Conservation (phyloP, 2,888 invertebrate genomes). For the Nomada goodeniana region DNA sequence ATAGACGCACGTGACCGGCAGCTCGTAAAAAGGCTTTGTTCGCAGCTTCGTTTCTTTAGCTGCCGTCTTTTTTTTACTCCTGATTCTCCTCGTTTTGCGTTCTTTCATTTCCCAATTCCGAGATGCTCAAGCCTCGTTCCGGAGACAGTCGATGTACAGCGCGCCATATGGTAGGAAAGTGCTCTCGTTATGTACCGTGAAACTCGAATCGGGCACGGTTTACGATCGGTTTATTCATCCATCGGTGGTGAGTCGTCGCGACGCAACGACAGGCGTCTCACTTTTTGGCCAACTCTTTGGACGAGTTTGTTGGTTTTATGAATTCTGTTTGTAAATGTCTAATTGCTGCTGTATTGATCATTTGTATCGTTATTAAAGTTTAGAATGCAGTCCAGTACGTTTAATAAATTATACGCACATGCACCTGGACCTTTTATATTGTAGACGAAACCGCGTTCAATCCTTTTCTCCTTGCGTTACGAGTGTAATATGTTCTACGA, state of each 20-base stretch:
- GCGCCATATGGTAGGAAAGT: slow-evolving; percentile 61
- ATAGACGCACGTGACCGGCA: slow-evolving; percentile 51
- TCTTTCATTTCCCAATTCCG: neutral
- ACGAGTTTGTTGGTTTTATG: slow-evolving; percentile 9
- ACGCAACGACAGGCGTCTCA: slow-evolving; percentile 20
- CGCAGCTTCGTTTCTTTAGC: slow-evolving; percentile 51
- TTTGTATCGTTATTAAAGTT: neutral
- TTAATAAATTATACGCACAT: too few species aligned
- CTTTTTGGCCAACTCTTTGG: slow-evolving; percentile 13
- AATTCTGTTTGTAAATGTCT: slow-evolving; percentile 12
- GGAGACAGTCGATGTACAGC: slow-evolving; percentile 22
- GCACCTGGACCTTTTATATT: too few species aligned
- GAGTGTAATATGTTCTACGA: too few species aligned
- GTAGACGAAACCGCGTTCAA: too few species aligned
- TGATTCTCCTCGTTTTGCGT: neutral
- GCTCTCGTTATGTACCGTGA: slow-evolving; percentile 74
- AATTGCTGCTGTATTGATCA: slow-evolving; percentile 2
- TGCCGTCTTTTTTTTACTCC: slow-evolving; percentile 28
- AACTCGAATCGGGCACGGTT: slow-evolving; percentile 79
- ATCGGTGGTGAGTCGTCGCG: slow-evolving; percentile 58
- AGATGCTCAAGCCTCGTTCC: slow-evolving; percentile 29
- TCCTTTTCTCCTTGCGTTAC: too few species aligned
- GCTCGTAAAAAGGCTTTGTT: slow-evolving; percentile 75
- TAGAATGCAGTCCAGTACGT: too few species aligned
- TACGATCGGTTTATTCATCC: slow-evolving; percentile 78